These are phyloP conservation scores for Amia ocellicauda DNA, from an alignment of 2,113 vertebrate species.

Conservation along the genomic window DNA sequence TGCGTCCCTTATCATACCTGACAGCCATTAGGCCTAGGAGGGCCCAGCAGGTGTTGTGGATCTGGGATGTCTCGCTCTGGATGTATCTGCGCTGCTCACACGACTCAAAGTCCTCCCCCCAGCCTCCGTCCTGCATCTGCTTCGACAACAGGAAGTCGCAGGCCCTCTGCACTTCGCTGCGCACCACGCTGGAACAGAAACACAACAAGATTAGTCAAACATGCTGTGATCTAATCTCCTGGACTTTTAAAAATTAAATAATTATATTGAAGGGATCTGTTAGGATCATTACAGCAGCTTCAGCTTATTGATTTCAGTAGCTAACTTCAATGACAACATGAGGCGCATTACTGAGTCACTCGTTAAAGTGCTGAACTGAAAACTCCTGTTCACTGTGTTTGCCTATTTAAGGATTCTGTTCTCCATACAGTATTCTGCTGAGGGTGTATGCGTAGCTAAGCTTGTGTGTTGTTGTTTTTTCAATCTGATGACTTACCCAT, in stretches of 20 bases:
- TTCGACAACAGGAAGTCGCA: constrained; percentile 82
- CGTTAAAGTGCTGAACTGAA: too few species aligned
- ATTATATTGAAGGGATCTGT: too few species aligned
- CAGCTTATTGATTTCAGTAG: too few species aligned
- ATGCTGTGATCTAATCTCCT: too few species aligned
- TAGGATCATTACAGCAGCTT: too few species aligned
- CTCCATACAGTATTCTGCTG: too few species aligned
- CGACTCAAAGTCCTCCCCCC: constrained; percentile 95
- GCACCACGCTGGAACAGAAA: constrained; percentile 54
- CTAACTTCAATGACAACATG: too few species aligned
- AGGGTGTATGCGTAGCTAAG: neutral
- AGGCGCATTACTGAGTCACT: too few species aligned
- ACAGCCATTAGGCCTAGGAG: constrained; percentile 89
- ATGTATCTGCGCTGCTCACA: constrained; percentile 79
- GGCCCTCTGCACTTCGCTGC: constrained; percentile 72
- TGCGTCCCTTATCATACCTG: too few species aligned
- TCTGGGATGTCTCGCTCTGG: constrained; percentile 78
- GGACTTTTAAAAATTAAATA: too few species aligned
- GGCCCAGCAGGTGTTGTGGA: constrained; percentile 94
- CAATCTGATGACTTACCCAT: constrained; percentile 78
- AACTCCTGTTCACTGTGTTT: too few species aligned
- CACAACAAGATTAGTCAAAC: neutral
- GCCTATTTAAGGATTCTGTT: too few species aligned
- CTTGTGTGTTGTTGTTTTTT: neutral
- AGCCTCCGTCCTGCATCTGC: constrained; percentile 91